These are phyloP conservation scores for Chrysoperla carnea DNA, from an alignment of 1,140 invertebrate species.

Conservation along the genomic window DNA sequence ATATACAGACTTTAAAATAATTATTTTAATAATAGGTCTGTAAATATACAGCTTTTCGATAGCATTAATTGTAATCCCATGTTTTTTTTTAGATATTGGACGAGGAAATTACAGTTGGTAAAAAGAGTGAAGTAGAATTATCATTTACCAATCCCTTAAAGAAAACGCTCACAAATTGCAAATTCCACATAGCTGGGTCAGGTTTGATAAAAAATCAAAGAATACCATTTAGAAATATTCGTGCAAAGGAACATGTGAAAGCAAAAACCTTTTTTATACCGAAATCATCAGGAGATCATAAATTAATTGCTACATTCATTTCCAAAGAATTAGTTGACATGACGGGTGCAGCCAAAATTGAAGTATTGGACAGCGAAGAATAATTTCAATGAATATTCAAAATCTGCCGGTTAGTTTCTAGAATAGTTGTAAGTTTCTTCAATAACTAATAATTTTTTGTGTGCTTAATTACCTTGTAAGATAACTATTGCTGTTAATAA, in stretches of 20 bases:
- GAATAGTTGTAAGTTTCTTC: too few species aligned
- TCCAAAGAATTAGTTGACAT: slow-evolving; percentile 46
- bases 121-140: slow-evolving; percentile 31
- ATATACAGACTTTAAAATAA: too few species aligned
- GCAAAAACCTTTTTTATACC: slow-evolving; percentile 34
- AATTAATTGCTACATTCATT: slow-evolving; percentile 43
- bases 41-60: too few species aligned
- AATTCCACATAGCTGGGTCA: slow-evolving; percentile 47
- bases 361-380: too few species aligned
- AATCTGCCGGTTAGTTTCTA: too few species aligned
- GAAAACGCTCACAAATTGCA: slow-evolving; percentile 36
- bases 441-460: too few species aligned
- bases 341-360: slow-evolving; percentile 26
- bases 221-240: slow-evolving; percentile 30
- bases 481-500: too few species aligned
- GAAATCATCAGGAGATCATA: slow-evolving; percentile 26
- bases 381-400: too few species aligned
- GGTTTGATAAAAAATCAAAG: slow-evolving; percentile 37
- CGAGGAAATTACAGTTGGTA: slow-evolving; percentile 31
- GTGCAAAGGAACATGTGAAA: slow-evolving; percentile 27
- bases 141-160: slow-evolving; percentile 53
- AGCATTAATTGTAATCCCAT: too few species aligned
- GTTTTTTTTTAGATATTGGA: slow-evolving; percentile 29
- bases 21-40: too few species aligned
- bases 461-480: too few species aligned